A percentile compares a stretch with the other conserved stretches of the same genome.
Evolutionary conservation across 2,797 vertebrate genomes (phyloP).

Genomic region (Huso huso): DNA sequence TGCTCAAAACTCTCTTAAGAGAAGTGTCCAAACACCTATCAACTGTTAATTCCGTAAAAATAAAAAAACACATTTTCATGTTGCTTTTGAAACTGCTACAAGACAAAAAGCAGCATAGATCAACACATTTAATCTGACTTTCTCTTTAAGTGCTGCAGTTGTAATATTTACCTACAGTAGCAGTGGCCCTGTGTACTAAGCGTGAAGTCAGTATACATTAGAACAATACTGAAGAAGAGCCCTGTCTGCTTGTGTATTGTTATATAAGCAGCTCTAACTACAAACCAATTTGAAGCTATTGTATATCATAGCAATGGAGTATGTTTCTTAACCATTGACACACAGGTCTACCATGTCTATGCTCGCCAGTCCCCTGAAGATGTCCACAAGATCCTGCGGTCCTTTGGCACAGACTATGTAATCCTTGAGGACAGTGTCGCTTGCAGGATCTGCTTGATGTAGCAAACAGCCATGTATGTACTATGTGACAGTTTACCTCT

Average conservation of each 20-base stretch:
- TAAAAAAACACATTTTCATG: too few species aligned
- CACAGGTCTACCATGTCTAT: slow-evolving; percentile 90
- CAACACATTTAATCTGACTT: too few species aligned
- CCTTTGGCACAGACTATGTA: slow-evolving; percentile 75
- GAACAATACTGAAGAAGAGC: too few species aligned
- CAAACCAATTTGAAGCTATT: not conserved
- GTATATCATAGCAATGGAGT: not conserved
- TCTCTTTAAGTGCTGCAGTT: too few species aligned
- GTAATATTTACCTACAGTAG: too few species aligned
- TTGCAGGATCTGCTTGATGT: slow-evolving; percentile 84
- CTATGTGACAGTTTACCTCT: not conserved
- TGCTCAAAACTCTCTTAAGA: too few species aligned
- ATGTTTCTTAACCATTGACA: not conserved
- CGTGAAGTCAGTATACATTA: too few species aligned
- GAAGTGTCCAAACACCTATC: too few species aligned
- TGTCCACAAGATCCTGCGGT: slow-evolving; percentile 64
- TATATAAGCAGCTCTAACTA: not conserved
- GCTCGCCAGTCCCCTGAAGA: slow-evolving; percentile 74
- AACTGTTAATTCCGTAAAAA: too few species aligned
- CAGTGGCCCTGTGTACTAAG: too few species aligned
- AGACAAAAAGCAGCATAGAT: too few species aligned
- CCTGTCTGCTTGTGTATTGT: not conserved
- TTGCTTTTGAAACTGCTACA: too few species aligned
- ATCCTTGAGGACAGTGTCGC: slow-evolving; percentile 89
- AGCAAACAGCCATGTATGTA: slow-evolving; percentile 86